Conservation (phyloP, 2,113 vertebrate genomes). For the Ariopsis seemanni region DNA sequence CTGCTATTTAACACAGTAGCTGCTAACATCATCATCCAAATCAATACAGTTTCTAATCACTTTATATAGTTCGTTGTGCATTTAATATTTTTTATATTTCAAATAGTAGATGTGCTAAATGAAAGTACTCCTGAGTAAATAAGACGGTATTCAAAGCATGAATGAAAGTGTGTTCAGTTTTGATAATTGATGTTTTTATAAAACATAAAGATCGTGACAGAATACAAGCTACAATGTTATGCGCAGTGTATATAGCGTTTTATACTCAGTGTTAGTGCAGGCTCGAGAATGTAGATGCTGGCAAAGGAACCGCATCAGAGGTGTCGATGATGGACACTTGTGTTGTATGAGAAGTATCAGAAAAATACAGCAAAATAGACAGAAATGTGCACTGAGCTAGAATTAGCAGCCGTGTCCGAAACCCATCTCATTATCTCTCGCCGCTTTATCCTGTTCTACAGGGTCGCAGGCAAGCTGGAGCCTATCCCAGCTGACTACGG, state of each 20-base stretch:
- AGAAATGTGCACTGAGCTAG: background rate
- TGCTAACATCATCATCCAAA: background rate
- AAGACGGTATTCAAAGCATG: background rate
- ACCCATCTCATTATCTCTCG: background rate
- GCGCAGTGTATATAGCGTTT: background rate
- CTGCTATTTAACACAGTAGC: background rate
- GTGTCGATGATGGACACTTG: background rate
- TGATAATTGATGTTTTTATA: background rate
- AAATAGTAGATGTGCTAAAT: background rate
- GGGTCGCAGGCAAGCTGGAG: too few species aligned
- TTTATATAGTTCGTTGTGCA: background rate
- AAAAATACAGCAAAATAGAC: slow-evolving; percentile 2
- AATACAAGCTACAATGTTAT: background rate
- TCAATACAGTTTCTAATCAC: background rate
- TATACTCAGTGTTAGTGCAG: background rate
- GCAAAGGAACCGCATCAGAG: background rate
- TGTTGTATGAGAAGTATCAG: background rate
- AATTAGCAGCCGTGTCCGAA: background rate
- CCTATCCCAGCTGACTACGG: too few species aligned
- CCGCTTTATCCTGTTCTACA: too few species aligned
- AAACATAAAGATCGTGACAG: background rate
- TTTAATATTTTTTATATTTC: background rate
- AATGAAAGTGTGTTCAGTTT: background rate
- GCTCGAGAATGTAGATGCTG: background rate
- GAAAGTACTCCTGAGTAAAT: background rate